phyloP scores from a whole-genome alignment of 2,797 vertebrate species.

The Intellagama lesueurii region DNA sequence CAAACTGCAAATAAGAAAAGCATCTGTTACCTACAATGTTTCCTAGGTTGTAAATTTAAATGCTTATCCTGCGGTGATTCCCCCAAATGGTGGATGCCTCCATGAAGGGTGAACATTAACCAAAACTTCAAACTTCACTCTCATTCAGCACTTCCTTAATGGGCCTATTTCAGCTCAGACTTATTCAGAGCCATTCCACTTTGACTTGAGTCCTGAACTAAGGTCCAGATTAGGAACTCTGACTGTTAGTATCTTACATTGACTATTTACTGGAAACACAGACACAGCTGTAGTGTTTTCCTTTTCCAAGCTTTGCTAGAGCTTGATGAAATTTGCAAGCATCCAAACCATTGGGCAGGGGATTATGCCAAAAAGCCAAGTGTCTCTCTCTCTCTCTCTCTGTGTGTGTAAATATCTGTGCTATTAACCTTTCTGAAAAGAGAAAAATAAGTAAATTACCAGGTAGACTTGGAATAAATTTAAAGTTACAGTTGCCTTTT shows the following conservation, averaged over 20 bases:
- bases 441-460: not conserved
- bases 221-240: not conserved
- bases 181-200: not conserved
- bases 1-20: slow-evolving; percentile 74
- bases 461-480: not conserved
- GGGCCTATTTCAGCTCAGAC: not conserved
- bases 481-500: not conserved
- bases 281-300: not conserved
- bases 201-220: not conserved
- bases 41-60: slow-evolving; percentile 73
- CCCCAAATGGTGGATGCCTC: slow-evolving; percentile 53
- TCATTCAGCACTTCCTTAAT: no score
- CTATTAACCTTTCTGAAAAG: no score
- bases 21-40: slow-evolving; percentile 71
- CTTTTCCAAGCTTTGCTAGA: not conserved
- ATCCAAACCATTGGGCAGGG: not conserved
- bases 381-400: no score
- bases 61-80: slow-evolving; percentile 63
- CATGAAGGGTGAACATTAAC: not conserved
- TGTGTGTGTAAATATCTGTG: no score
- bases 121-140: no score
- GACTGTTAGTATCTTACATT: not conserved
- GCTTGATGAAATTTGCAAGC: not conserved
- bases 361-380: no score
- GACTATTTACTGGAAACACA: not conserved